Base-by-base conservation (phyloP, 2,888 invertebrate genomes). In the Hartigia nigra region DNA sequence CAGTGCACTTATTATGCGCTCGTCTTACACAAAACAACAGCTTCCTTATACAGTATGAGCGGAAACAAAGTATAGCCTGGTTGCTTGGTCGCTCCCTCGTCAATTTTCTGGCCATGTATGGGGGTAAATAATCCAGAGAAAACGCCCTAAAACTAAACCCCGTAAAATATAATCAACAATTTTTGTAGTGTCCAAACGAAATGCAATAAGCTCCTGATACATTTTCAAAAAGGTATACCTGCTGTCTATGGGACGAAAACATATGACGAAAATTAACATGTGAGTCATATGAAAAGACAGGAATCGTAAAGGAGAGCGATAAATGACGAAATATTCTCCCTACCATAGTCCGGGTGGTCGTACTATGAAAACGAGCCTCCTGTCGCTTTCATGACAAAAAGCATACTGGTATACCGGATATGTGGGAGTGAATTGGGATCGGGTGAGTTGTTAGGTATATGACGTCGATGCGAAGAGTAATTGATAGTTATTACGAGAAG, bases 401-500 rank as follows among this genome's bases (percentile, higher is more conserved):
- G 23, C 5, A 1, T 55, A 55, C 55, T 55, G 55, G 55, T 23
- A 55, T 23, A 55, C 55, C 23, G 23, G 55, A 23, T 55, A 55
- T 23, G 55, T 55, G 55, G 55, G 55, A 55, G 55, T 55, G 55
- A 55, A 55, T 55, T 55, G 9, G 55, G 55, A 55, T 55, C 55
- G 55, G 55, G 9, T 23, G 55, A 23, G 55, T 55, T 9, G 55
- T 55, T 55, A 55, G 55, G 55, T 55, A 55, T 55, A 23, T 55
- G 55, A 55, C 5, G 55, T 55, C 55, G 55, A 55, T 55, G 55
- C 55, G 14, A 55, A 9, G 55, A 77, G 79, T 82, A 84, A 86
- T 87, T 86, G 84, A 84, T 85, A 84, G 86, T 86, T 86, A 87
- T 87, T 86, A 86, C 83, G 80, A 23, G 81, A 84, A 84, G 84